Conservation (phyloP, 2,113 vertebrate species). For the Bos indicus region DNA sequence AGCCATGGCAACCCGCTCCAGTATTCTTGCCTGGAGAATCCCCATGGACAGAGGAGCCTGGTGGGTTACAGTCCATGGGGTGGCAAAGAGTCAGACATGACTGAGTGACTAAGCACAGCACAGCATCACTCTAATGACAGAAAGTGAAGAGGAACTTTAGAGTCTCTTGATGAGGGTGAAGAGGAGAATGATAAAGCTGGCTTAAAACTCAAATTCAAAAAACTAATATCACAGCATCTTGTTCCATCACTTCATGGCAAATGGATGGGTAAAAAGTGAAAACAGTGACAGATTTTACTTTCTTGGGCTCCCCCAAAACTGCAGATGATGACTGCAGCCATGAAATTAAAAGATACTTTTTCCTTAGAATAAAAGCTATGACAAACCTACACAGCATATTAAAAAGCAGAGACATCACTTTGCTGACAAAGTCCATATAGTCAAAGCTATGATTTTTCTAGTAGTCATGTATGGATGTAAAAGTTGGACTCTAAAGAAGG, state of each 20-base stretch:
- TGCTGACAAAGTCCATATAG: not conserved
- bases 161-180: not conserved
- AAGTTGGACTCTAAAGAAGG: not conserved
- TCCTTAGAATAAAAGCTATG: not conserved
- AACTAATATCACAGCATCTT: not conserved
- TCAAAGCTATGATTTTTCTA: not conserved
- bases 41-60: not conserved
- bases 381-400: not conserved
- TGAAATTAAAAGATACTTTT: not conserved
- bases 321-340: not conserved
- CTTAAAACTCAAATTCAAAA: not conserved
- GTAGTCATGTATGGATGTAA: not conserved
- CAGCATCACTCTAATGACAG: not conserved
- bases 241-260: not conserved
- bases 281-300: not conserved
- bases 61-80: not conserved
- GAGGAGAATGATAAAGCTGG: not conserved
- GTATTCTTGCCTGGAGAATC: not conserved
- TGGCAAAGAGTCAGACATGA: not conserved
- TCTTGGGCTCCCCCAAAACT: not conserved
- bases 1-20: not conserved
- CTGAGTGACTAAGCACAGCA: not conserved
- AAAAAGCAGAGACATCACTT: not conserved
- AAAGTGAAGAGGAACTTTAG: not conserved
- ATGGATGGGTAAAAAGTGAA: not conserved